These are phyloP conservation scores for Cryptus viduatorius DNA, from an alignment of 2,888 invertebrate genomes.

Conservation along the genomic window DNA sequence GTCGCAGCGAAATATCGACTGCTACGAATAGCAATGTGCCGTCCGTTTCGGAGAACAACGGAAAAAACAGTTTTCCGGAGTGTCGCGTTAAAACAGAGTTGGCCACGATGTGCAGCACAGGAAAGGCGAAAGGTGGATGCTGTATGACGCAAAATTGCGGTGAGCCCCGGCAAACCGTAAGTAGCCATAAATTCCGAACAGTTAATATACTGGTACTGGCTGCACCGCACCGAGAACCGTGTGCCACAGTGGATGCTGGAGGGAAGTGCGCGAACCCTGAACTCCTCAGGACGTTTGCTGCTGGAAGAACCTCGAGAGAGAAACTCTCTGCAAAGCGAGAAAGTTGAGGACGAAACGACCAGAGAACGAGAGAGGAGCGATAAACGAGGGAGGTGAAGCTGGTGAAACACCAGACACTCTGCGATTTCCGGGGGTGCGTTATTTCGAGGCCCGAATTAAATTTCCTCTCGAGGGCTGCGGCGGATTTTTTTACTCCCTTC, in stretches of 20 bases:
- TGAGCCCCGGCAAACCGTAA: constrained; percentile 72
- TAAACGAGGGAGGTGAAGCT: not conserved
- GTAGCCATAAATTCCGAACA: constrained; percentile 79
- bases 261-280: constrained; percentile 41
- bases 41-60: not conserved
- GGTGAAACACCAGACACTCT: constrained; percentile 48
- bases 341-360: constrained; percentile 28
- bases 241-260: not conserved
- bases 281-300: constrained; percentile 46
- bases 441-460: constrained; percentile 75
- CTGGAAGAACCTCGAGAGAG: constrained; percentile 1
- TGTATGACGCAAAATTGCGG: constrained; percentile 72
- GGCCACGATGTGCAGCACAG: not conserved
- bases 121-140: not conserved
- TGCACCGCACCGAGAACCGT: constrained; percentile 41
- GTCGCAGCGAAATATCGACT: constrained; percentile 55
- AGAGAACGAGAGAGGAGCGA: constrained; percentile 19
- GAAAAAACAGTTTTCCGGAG: not conserved
- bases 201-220: constrained; percentile 77
- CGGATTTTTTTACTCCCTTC: constrained; percentile 21
- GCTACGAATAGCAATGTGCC: constrained; percentile 41
- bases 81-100: constrained; percentile 7
- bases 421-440: constrained; percentile 68
- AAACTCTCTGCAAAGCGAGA: constrained; percentile 21
- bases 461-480: constrained; percentile 65